A percentile compares a stretch with the other conserved stretches of the same genome.
phyloP scores from a whole-genome alignment of 2,797 vertebrate genomes.

The Gambusia yucatana region DNA sequence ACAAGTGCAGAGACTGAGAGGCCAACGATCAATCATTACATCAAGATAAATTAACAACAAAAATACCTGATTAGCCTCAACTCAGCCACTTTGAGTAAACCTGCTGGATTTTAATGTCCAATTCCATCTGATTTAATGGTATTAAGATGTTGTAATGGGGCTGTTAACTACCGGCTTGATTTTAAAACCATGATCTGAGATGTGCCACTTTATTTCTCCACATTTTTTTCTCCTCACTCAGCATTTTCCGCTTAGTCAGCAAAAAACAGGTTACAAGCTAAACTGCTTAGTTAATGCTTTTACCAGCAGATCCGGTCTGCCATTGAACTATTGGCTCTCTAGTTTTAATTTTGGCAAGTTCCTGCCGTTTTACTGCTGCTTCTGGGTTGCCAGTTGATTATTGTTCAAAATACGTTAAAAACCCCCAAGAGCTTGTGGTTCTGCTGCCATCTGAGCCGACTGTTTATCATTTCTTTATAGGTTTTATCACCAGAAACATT shows the following conservation, averaged over 20 bases:
- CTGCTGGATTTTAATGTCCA: not conserved
- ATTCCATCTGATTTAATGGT: not conserved
- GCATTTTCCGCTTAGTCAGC: constrained; percentile 3
- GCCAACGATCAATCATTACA: not conserved
- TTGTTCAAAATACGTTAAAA: constrained; percentile 7
- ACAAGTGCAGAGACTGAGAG: not conserved
- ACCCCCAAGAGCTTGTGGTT: not conserved
- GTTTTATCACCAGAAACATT: constrained; percentile 3
- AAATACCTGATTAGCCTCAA: not conserved
- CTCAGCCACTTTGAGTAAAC: not conserved
- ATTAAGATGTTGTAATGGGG: not conserved
- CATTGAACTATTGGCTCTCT: not conserved
- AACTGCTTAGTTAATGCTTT: constrained; percentile 4
- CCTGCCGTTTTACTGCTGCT: not conserved
- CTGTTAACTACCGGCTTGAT: not conserved
- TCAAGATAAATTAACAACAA: not conserved
- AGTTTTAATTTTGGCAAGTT: not conserved
- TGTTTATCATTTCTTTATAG: not conserved
- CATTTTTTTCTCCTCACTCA: not conserved
- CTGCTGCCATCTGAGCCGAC: not conserved
- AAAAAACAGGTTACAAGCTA: constrained; percentile 5
- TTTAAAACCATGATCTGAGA: constrained; percentile 1
- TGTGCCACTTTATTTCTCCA: constrained; percentile 1
- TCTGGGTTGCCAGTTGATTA: constrained; percentile 4
- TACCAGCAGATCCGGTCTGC: not conserved